Conservation (phyloP, 2,113 vertebrate species). For the Pteronura brasiliensis region DNA sequence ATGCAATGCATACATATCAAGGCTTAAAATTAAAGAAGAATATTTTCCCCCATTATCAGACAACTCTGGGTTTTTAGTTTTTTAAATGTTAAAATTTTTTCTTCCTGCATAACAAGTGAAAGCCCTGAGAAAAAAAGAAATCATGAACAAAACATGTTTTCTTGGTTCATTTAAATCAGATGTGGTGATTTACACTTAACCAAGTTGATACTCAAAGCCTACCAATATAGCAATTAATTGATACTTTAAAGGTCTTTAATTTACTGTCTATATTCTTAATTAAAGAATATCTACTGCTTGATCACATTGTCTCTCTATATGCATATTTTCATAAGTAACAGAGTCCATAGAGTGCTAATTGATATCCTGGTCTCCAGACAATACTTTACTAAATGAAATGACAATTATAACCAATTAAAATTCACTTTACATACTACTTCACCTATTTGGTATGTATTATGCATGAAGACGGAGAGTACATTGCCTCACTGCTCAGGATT, state of each 20-base stretch:
- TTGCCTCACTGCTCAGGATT: conserved; percentile 84
- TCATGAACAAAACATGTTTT: conserved; percentile 15
- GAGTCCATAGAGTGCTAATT: conserved; percentile 90
- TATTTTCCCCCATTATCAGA: conserved; percentile 19
- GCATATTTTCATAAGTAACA: conserved; percentile 89
- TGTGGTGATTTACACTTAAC: conserved; percentile 76
- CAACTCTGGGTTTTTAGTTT: background rate
- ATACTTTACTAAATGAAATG: conserved; percentile 93
- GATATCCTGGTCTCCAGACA: conserved; percentile 91
- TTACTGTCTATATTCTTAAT: conserved; percentile 89
- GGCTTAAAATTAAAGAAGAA: conserved; percentile 52
- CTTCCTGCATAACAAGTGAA: background rate
- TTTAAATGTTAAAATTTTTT: conserved; percentile 28
- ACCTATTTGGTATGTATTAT: conserved; percentile 91
- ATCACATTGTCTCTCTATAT: conserved; percentile 85
- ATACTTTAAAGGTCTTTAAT: conserved; percentile 89
- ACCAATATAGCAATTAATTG: conserved; percentile 86
- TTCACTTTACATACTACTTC: conserved; percentile 91
- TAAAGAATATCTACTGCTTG: conserved; percentile 85
- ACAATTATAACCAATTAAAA: conserved; percentile 93
- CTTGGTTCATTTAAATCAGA: conserved; percentile 70
- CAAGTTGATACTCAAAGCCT: conserved; percentile 77
- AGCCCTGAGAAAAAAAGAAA: background rate
- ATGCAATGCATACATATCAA: conserved; percentile 37
- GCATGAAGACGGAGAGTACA: conserved; percentile 86